Conservation (phyloP, 2,888 invertebrate species). For the Danaus chrysippus region DNA sequence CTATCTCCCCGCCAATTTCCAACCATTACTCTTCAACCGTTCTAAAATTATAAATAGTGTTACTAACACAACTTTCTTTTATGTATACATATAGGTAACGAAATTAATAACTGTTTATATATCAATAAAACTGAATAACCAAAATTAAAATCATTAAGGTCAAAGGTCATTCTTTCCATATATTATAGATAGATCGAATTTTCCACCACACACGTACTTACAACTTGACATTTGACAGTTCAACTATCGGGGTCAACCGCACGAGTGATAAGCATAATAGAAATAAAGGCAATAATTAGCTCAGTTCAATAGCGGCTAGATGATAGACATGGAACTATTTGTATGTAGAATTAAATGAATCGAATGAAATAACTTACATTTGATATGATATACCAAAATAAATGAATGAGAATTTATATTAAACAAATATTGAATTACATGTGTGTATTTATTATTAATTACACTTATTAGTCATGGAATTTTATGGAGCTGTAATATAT, state of each 20-base stretch:
- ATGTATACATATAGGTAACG: no score
- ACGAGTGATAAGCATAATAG: background rate
- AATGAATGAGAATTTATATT: no score
- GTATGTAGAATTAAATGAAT: slow-evolving; percentile 17
- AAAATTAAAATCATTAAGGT: background rate
- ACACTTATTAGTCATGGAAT: no score
- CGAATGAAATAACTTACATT: background rate
- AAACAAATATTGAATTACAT: no score
- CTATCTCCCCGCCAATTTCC: no score
- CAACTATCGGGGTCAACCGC: background rate
- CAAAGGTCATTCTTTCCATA: background rate
- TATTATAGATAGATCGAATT: background rate
- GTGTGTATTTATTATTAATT: no score
- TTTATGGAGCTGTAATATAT: no score
- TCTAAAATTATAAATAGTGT: no score
- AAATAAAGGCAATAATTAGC: slow-evolving; percentile 17
- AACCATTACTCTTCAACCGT: no score
- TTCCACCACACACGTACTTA: background rate
- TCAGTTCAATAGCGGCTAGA: slow-evolving; percentile 13
- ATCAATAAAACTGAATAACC: background rate
- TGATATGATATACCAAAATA: no score
- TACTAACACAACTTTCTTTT: no score
- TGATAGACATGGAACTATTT: slow-evolving; percentile 17
- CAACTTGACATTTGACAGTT: slow-evolving; percentile 2
- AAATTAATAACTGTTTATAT: background rate